Evolutionary conservation across 2,888 invertebrate genomes (phyloP).

Genomic region (Oscheius sp.): DNA sequence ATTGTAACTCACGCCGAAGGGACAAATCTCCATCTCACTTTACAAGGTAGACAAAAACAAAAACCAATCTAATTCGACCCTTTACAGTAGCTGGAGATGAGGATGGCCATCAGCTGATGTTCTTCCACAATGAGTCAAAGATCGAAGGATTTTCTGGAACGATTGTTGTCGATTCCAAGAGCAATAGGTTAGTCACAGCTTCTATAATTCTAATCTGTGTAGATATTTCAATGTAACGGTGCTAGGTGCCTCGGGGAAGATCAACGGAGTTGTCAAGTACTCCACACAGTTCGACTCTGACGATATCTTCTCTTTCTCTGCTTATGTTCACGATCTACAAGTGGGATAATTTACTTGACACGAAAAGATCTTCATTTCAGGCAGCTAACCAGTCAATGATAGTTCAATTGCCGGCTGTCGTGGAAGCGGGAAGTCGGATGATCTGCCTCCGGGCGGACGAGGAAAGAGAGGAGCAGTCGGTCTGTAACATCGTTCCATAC

Average conservation of each 20-base stretch:
- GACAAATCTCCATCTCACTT: slow-evolving; percentile 65
- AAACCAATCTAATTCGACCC: background rate
- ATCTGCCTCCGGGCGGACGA: slow-evolving; percentile 66
- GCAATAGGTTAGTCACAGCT: slow-evolving; percentile 40
- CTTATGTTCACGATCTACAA: slow-evolving; percentile 64
- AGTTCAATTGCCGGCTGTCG: slow-evolving; percentile 56
- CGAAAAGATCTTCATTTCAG: slow-evolving; percentile 20
- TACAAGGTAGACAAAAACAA: slow-evolving; percentile 47
- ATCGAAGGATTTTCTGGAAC: slow-evolving; percentile 67
- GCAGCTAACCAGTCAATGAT: slow-evolving; percentile 61
- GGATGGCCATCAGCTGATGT: slow-evolving; percentile 55
- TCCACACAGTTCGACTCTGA: slow-evolving; percentile 53
- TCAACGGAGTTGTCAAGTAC: slow-evolving; percentile 61
- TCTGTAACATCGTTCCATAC: slow-evolving; percentile 65
- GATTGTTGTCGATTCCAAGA: slow-evolving; percentile 63
- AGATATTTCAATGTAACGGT: slow-evolving; percentile 69
- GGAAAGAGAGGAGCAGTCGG: slow-evolving; percentile 46
- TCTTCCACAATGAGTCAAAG: slow-evolving; percentile 69
- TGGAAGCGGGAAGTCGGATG: slow-evolving; percentile 53
- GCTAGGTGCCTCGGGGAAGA: slow-evolving; percentile 63
- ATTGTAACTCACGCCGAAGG: slow-evolving; percentile 69
- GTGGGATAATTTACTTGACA: slow-evolving; percentile 15
- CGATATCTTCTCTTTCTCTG: slow-evolving; percentile 65
- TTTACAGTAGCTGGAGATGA: slow-evolving; percentile 48
- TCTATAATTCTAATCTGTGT: slow-evolving; percentile 10